phyloP scores from a whole-genome alignment of 1,140 invertebrate genomes.

The Ctenoplectra terminalis region DNA sequence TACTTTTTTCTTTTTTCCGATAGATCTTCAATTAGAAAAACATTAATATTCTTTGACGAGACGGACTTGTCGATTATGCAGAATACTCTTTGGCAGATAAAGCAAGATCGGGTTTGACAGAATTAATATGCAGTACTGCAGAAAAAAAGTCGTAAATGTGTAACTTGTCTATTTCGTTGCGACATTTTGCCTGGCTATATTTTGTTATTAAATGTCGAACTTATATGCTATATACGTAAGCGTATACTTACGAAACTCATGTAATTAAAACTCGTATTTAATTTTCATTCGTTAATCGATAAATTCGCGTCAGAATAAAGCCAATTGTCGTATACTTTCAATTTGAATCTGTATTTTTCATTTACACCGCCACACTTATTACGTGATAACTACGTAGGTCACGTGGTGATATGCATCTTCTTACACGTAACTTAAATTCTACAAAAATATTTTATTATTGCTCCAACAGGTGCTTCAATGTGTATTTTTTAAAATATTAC shows the following conservation, averaged over 20 bases:
- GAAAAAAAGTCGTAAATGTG: constrained; percentile 2
- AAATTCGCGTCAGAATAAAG: constrained; percentile 37
- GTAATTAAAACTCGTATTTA: constrained; percentile 34
- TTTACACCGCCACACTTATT: not conserved
- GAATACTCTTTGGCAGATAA: not conserved
- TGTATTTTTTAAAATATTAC: not conserved
- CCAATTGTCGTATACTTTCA: constrained; percentile 39
- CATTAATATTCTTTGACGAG: too few relatives aligned
- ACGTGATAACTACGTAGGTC: not conserved
- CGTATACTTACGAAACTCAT: constrained; percentile 16
- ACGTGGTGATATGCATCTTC: not conserved
- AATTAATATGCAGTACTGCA: constrained; percentile 41
- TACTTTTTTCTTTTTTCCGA: not conserved
- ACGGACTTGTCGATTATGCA: not conserved
- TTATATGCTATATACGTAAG: constrained; percentile 4
- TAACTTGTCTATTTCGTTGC: constrained; percentile 3
- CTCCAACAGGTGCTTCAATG: not conserved
- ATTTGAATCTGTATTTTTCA: not conserved
- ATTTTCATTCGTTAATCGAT: constrained; percentile 19
- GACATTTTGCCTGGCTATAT: constrained; percentile 1
- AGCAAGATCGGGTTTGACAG: constrained; percentile 16
- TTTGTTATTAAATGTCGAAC: constrained; percentile 11
- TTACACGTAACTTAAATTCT: not conserved
- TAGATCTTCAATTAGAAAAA: not conserved
- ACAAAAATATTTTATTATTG: not conserved